These are phyloP conservation scores for Leistus spinibarbis DNA, from an alignment of 2,888 invertebrate species.

Conservation along the genomic window DNA sequence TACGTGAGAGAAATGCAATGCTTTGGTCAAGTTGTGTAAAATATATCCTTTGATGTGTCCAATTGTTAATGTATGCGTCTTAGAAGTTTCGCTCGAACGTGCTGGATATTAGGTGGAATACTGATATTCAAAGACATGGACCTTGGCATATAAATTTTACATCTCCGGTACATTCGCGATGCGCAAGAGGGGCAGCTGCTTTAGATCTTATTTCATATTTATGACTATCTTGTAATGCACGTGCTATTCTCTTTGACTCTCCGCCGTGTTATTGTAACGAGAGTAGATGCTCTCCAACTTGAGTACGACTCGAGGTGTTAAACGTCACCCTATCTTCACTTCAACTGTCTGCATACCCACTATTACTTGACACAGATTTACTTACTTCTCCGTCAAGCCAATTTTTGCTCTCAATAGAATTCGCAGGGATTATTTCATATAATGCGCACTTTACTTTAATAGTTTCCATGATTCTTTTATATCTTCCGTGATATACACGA, in stretches of 20 bases:
- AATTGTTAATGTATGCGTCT: constrained; percentile 24
- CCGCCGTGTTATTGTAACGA: constrained; percentile 31
- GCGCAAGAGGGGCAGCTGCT: constrained; percentile 15
- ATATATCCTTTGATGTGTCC: constrained; percentile 10
- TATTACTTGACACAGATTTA: not conserved
- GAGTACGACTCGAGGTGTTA: constrained; percentile 11
- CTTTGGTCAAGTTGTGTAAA: constrained; percentile 8
- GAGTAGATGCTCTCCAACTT: not conserved
- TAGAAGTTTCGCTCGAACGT: constrained; percentile 2
- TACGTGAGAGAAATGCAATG: not conserved
- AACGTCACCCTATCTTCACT: not conserved
- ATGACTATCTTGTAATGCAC: constrained; percentile 38
- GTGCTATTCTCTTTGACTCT: constrained; percentile 35
- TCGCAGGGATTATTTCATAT: no score
- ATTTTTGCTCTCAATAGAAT: not conserved
- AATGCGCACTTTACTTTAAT: no score
- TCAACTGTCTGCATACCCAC: not conserved
- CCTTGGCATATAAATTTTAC: constrained; percentile 27
- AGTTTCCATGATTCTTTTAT: no score
- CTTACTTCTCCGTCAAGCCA: not conserved
- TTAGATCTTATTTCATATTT: constrained; percentile 38
- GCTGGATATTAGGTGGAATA: not conserved
- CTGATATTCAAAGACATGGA: not conserved
- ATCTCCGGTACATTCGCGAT: constrained; percentile 2
- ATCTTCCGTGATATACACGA: no score